Evolutionary conservation across 2,797 vertebrate genomes (phyloP), one percentile per base, ranked within the genome.

Genomic region (Cyprinella venusta): DNA sequence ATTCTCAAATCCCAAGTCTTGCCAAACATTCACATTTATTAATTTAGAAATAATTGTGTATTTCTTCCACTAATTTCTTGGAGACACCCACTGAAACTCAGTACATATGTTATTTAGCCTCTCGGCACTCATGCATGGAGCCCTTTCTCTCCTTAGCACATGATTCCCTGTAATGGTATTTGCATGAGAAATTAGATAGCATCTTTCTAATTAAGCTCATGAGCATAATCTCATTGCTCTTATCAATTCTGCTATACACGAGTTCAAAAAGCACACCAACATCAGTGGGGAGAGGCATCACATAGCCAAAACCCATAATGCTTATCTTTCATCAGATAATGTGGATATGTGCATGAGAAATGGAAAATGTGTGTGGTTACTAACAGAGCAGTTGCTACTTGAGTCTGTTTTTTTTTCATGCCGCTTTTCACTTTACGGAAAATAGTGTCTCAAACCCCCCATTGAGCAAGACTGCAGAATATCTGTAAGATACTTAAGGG

Each of bases 161-260:
- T 77, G 81, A 61, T 81, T 80, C 76, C 77, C 83, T 88, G 59
- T 83, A 85, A 85, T 79, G 81, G 68, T 86, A 76, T 85, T 76
- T 76, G 64, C 52, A 67, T 26, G 77, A 65, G 81, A 75, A 78
- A 86, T 84, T 65, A 75, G 74, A 85, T 85, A 85, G 48, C 74
- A 81, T 84, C 84, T 87, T 86, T 85, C 84, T 85, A 85, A 88
- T 87, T 85, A 85, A 79, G 84, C 85, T 81, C 81, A 85, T 88
- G 85, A 85, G 79, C 70, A 81, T 83, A 83, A 85, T 87, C 85
- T 76, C 69, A 85, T 83, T 85, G 78, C 84, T 77, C 77, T 81
- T 87, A 85, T 87, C 81, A 81, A 83, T 85, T 74, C 52, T 75
- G 79, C 68, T 83, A 77, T 83, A 85, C 84, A 83, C 3, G 59